phyloP scores from a whole-genome alignment of 2,113 vertebrate genomes.

The Myanophis thanlyinensis region DNA sequence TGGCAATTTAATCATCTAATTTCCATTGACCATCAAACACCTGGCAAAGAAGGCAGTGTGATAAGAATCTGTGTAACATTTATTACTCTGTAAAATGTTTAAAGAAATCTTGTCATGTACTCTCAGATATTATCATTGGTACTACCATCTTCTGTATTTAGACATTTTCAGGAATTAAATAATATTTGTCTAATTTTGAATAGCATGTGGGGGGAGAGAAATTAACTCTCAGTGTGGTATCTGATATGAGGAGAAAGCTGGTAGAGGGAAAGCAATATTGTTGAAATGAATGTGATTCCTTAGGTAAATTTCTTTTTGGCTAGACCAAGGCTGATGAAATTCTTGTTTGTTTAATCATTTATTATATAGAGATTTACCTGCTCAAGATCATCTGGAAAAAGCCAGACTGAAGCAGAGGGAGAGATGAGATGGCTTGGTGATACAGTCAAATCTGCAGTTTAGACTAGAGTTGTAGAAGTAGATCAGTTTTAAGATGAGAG shows the following conservation, averaged over 20 bases:
- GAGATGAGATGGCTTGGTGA: not conserved
- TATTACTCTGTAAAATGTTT: constrained; percentile 1
- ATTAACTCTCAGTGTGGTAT: not conserved
- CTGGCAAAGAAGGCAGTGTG: not conserved
- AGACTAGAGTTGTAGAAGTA: not conserved
- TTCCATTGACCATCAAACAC: constrained; percentile 38
- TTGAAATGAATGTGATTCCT: not conserved
- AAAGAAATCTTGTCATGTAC: not conserved
- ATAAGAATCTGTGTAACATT: not conserved
- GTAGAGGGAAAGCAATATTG: not conserved
- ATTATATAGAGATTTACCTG: too few relatives aligned
- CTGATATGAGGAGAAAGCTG: too few relatives aligned
- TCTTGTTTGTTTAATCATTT: not conserved
- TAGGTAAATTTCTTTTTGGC: not conserved
- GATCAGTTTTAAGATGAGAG: not conserved
- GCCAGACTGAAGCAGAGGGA: not conserved
- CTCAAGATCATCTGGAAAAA: not conserved
- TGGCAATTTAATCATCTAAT: constrained; percentile 33
- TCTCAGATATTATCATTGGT: not conserved
- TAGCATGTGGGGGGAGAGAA: not conserved
- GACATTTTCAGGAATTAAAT: constrained; percentile 12
- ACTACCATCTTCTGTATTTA: not conserved
- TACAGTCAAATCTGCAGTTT: not conserved
- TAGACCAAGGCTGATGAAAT: not conserved
- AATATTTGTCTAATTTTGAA: constrained; percentile 13